These are phyloP conservation scores for Prolemur simus DNA, from an alignment of 2,113 vertebrate genomes.

Conservation along the genomic window DNA sequence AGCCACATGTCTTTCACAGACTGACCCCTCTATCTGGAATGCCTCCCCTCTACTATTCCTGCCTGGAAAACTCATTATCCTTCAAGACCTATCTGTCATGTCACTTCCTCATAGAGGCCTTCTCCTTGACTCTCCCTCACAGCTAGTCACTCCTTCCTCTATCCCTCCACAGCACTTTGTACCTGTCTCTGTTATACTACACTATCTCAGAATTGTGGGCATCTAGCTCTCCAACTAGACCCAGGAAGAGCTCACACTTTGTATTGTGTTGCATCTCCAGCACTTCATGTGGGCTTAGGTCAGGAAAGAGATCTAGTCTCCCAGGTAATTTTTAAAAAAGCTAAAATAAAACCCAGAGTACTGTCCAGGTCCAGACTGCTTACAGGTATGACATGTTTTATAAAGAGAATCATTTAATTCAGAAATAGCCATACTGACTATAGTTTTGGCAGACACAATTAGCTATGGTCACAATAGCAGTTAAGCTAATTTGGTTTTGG, in stretches of 20 bases:
- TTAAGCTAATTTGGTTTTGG: slow-evolving; percentile 66
- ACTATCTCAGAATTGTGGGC: slow-evolving; percentile 8
- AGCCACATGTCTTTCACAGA: not conserved
- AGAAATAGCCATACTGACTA: slow-evolving; percentile 48
- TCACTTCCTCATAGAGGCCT: not conserved
- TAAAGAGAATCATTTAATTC: slow-evolving; percentile 52
- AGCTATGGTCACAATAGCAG: slow-evolving; percentile 8
- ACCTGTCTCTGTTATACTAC: not conserved
- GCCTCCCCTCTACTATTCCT: not conserved
- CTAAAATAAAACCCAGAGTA: slow-evolving; percentile 39
- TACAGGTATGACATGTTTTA: slow-evolving; percentile 19
- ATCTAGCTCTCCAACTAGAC: slow-evolving; percentile 6
- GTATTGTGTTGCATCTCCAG: not conserved
- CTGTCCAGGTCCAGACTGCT: not conserved
- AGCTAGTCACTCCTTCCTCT: not conserved
- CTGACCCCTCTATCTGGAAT: not conserved
- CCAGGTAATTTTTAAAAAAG: not conserved
- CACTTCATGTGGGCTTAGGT: not conserved
- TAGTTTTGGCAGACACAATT: slow-evolving; percentile 52
- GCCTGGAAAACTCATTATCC: slow-evolving; percentile 9
- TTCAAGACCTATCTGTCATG: not conserved
- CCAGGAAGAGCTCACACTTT: not conserved
- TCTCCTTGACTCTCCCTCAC: not conserved
- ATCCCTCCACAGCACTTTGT: not conserved
- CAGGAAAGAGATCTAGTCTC: not conserved